Conservation (phyloP, 1,140 invertebrate species). For the Drosophila erecta region DNA sequence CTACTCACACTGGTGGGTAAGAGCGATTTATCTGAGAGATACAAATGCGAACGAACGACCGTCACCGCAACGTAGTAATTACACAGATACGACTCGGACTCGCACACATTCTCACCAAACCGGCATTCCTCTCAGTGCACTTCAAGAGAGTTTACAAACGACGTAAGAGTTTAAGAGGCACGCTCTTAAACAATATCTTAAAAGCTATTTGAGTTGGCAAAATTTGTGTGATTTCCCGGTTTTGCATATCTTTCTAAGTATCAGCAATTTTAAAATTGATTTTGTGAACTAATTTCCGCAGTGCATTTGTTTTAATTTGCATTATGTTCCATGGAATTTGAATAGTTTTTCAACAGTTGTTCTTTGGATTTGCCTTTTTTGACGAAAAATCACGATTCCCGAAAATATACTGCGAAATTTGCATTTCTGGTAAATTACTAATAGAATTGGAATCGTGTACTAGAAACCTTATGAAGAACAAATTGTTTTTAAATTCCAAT, state of each 20-base stretch:
- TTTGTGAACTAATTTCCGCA: slow-evolving; percentile 5
- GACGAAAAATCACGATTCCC: slow-evolving; percentile 12
- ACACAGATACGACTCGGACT: slow-evolving; percentile 29
- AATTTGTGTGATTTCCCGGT: slow-evolving; percentile 29
- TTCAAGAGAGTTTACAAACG: slow-evolving; percentile 12
- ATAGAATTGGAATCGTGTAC: neutral
- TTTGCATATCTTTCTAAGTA: slow-evolving; percentile 16
- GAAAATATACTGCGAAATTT: neutral
- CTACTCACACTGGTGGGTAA: slow-evolving; percentile 45
- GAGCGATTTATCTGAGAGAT: slow-evolving; percentile 71
- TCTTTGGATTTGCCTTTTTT: neutral
- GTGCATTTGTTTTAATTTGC: slow-evolving; percentile 15
- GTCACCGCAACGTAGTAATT: slow-evolving; percentile 40
- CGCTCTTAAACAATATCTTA: slow-evolving; percentile 13
- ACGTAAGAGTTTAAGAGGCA: slow-evolving; percentile 7
- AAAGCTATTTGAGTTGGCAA: neutral
- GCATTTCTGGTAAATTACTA: neutral
- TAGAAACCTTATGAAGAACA: neutral
- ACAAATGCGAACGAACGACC: slow-evolving; percentile 51
- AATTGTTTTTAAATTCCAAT: neutral
- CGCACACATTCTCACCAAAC: slow-evolving; percentile 25
- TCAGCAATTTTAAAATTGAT: slow-evolving; percentile 12
- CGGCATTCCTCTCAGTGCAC: slow-evolving; percentile 55
- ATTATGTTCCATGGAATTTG: slow-evolving; percentile 11
- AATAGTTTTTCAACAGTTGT: neutral